Base-by-base conservation (phyloP, 1,140 invertebrate species). In the Calycopis cecrops region DNA sequence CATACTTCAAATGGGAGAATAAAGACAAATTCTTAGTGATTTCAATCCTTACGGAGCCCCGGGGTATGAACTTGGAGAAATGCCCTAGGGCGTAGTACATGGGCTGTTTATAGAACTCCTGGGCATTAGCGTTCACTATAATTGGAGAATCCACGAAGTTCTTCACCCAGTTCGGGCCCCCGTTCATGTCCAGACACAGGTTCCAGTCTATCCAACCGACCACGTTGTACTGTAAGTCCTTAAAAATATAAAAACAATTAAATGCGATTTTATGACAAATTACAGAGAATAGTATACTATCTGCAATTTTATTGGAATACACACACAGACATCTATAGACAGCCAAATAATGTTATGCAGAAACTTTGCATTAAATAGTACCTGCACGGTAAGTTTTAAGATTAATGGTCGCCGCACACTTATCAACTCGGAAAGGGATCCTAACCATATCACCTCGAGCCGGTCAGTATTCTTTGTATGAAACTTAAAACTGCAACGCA, bases 201-300 rank as follows among this genome's bases (percentile, higher is more conserved):
- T 98, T 98, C 96, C 96, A 98, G 73, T 98, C 96, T 4, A 95
- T 89, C 95, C 95, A 97, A 1, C 94, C 92, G 71, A 89, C 92
- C 63, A 90, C 89, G 76, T 88, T 91, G 69, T 93, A 89, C 63
- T 92, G 92, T 34, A 96, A 70, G 80, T 94, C 92, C 90, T 95
- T 28, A 79, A 4, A 88, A 95, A 53, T 9, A 59, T 10, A 44
- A 33, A 12, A 34, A 33, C n/a, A 33, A 33, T 10, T 35, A 35
- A n/a, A n/a, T n/a, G n/a, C n/a, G n/a, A n/a, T n/a, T n/a, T n/a
- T n/a, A n/a, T n/a, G n/a, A n/a, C n/a, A n/a, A n/a, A n/a, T n/a
- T n/a, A n/a, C n/a, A n/a, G n/a, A n/a, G n/a, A n/a, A n/a, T n/a
- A n/a, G n/a, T n/a, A n/a, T n/a, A n/a, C n/a, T n/a, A n/a, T n/a